These are phyloP conservation scores for Montipora efflorescens DNA, from an alignment of 64 coral and sea anemone species.

Conservation along the genomic window DNA sequence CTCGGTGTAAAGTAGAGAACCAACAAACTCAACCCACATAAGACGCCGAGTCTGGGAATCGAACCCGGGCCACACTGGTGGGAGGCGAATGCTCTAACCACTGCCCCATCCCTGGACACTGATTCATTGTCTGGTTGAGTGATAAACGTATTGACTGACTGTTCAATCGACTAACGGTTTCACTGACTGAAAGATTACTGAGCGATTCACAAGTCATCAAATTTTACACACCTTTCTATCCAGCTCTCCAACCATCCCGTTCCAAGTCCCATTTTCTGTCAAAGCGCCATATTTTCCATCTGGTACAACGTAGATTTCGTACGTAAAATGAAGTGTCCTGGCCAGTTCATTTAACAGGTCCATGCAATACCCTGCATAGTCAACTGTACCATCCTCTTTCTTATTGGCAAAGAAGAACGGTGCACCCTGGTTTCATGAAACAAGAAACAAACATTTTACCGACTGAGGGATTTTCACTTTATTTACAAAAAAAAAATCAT, in stretches of 20 bases:
- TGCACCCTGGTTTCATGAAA: background rate
- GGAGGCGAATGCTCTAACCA: too few species aligned
- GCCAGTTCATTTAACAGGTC: slow-evolving; percentile 51
- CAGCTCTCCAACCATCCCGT: slow-evolving; percentile 38
- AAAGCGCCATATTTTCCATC: slow-evolving; percentile 22
- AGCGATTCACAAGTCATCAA: too few species aligned
- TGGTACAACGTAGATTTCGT: background rate
- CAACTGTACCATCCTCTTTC: slow-evolving; percentile 25
- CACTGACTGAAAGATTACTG: background rate
- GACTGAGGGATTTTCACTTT: too few species aligned
- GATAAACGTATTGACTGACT: background rate
- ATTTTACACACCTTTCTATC: background rate
- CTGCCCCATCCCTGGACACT: background rate
- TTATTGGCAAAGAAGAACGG: background rate
- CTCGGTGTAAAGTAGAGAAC: too few species aligned
- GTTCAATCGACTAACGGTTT: too few species aligned
- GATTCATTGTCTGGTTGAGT: background rate
- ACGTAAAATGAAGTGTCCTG: slow-evolving; percentile 31
- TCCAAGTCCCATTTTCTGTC: slow-evolving; percentile 44
- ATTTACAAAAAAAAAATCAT: too few species aligned
- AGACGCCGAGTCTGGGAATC: too few species aligned
- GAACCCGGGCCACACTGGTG: too few species aligned
- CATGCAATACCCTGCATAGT: slow-evolving; percentile 51
- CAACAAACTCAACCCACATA: too few species aligned
- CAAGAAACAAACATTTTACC: background rate